A percentile compares a stretch with the other conserved stretches of the same genome.
These are phyloP conservation scores for Enteromius mattozi DNA, from an alignment of 2,797 vertebrate genomes.

Conservation along the genomic window DNA sequence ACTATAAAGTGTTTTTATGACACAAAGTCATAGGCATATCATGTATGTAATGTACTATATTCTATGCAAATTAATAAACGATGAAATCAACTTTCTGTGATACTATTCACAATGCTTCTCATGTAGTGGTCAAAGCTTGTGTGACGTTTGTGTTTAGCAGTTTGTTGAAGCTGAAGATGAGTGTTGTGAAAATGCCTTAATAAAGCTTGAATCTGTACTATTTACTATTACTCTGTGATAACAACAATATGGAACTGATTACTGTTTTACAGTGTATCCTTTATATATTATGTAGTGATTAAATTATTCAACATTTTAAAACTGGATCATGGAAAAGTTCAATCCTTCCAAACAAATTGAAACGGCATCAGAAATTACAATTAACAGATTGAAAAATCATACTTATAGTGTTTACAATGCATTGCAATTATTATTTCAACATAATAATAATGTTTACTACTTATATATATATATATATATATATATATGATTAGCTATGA, in stretches of 20 bases:
- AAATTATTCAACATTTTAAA: not conserved
- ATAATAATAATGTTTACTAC: not conserved
- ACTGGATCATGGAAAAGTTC: not conserved
- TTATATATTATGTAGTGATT: not conserved
- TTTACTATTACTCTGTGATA: not conserved
- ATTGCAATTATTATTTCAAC: not conserved
- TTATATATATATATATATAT: not conserved
- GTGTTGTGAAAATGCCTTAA: not conserved
- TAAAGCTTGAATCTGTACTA: not conserved
- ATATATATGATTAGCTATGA: not conserved
- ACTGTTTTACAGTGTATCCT: not conserved
- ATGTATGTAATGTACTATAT: not conserved
- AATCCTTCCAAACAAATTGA: not conserved
- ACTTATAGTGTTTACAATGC: not conserved
- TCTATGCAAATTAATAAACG: not conserved
- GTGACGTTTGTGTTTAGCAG: not conserved
- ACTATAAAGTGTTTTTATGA: not conserved
- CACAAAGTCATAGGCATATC: not conserved
- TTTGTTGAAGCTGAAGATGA: not conserved
- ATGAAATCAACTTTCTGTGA: not conserved
- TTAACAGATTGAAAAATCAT: not conserved
- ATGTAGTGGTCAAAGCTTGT: not conserved
- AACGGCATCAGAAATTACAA: not conserved
- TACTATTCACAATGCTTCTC: not conserved
- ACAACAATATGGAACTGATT: not conserved